Base-by-base conservation (phyloP, 35 echinoderm and acorn worm genomes). In the Patiria miniata region DNA sequence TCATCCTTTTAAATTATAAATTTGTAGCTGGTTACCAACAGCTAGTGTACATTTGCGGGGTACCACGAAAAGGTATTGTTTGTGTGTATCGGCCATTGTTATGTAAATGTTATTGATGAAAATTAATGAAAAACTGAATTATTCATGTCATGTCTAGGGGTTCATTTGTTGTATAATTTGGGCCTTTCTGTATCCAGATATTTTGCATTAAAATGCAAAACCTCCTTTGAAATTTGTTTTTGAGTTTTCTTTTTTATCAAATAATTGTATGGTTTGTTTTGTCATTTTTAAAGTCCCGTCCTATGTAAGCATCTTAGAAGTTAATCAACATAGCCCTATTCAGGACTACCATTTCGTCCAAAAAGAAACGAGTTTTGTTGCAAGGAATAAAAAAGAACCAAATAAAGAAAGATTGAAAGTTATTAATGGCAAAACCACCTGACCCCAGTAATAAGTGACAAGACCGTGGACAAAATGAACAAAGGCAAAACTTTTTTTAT, bases 121-220 rank as follows among this genome's bases (percentile, higher is more conserved):
- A 73, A 73, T 73, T 73, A 47, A 47, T 47, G 12, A 6, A 4
- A 73, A 73, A n/a, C n/a, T 73, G 65, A 73, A 36, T 30, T 73
- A 73, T 73, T 73, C 65, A 73, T 73, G 65, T 73, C 23, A 17
- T 60, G 65, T 73, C 9, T 73, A 12, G 34, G 65, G 65, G 65
- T 73, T 73, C 34, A 18, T 73, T 47, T 73, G 65, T 32, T 73
- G 65, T 73, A 73, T 73, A 73, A 73, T 73, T 73, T 73, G 65
- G 65, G 65, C 65, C 65, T 73, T 47, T 73, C 65, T 73, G 65
- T 73, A 32, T 73, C 26, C 65, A 73, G 65, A 73, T 32, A 32
- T 32, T 73, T 73, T 73, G 65, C 65, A 73, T 73, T 73, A 73
- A 73, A 73, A 73, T 73, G 65, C 65, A 73, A 73, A 23, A 73